These are phyloP conservation scores for Ceyx cyanopectus DNA, from an alignment of 2,113 vertebrate species.

Conservation along the genomic window DNA sequence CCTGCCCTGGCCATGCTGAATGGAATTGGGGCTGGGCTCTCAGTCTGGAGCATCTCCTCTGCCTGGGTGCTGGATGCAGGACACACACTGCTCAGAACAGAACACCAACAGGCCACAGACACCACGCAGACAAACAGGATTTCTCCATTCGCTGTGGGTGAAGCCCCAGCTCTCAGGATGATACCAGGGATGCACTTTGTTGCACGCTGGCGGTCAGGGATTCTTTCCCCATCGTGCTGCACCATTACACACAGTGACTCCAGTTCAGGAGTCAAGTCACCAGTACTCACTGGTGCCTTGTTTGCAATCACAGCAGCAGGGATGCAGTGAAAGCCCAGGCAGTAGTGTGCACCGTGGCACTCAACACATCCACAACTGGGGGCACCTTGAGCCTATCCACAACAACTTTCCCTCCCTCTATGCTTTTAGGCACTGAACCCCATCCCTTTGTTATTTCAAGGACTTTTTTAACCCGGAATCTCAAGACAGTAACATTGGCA, in stretches of 20 bases:
- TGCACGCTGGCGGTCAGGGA: neutral
- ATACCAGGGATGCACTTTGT: neutral
- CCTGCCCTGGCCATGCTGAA: neutral
- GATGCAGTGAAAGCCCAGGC: neutral
- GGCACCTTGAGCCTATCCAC: neutral
- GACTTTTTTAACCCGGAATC: neutral
- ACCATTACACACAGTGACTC: neutral
- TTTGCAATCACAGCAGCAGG: neutral
- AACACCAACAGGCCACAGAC: slow-evolving; percentile 44
- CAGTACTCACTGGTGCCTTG: neutral
- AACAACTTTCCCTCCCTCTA: neutral
- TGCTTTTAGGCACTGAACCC: neutral
- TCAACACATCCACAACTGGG: neutral
- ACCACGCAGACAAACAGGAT: slow-evolving; percentile 25
- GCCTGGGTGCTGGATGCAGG: neutral
- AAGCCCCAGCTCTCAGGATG: neutral
- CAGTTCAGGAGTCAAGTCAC: neutral
- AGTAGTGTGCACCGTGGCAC: neutral
- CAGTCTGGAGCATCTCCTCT: neutral
- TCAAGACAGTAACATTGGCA: slow-evolving; percentile 19
- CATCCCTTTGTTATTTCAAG: neutral
- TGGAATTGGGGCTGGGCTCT: neutral
- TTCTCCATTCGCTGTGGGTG: neutral
- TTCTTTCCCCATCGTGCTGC: neutral
- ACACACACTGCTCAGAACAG: slow-evolving; percentile 45